Evolutionary conservation across 2,797 vertebrate genomes (phyloP).

Genomic region (Clarias fuscus): DNA sequence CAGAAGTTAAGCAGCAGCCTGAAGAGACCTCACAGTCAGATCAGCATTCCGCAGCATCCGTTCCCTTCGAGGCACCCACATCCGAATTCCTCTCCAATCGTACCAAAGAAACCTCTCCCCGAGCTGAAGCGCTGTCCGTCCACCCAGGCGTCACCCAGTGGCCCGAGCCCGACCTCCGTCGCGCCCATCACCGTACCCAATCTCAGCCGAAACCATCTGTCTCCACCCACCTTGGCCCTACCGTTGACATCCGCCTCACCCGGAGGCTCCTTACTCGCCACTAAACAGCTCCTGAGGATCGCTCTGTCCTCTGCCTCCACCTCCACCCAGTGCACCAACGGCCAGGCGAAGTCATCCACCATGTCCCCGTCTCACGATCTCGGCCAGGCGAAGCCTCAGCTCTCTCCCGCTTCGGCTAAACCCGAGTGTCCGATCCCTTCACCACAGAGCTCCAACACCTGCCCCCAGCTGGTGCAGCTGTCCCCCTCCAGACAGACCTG

Average conservation of each 20-base stretch:
- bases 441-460: conserved; percentile 63
- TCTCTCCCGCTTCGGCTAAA: conserved; percentile 67
- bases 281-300: conserved; percentile 81
- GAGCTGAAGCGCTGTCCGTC: conserved; percentile 78
- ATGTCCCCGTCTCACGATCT: conserved; percentile 75
- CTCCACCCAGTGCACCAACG: conserved; percentile 74
- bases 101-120: conserved; percentile 69
- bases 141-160: conserved; percentile 65
- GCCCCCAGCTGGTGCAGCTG: conserved; percentile 62
- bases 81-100: conserved; percentile 74
- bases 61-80: conserved; percentile 77
- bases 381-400: conserved; percentile 70
- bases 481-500: conserved; percentile 70
- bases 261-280: conserved; percentile 76
- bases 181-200: conserved; percentile 63
- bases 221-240: conserved; percentile 66
- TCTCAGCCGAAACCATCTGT: conserved; percentile 66
- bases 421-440: conserved; percentile 69
- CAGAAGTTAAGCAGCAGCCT: conserved; percentile 76
- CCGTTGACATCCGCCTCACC: conserved; percentile 67
- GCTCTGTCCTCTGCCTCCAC: conserved; percentile 83
- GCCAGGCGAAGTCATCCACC: conserved; percentile 80
- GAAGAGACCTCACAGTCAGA: conserved; percentile 79
- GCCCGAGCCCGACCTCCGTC: conserved; percentile 55
- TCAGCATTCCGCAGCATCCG: conserved; percentile 78